Conservation (phyloP, 1,140 invertebrate genomes). For the Temnothorax longispinosus region DNA sequence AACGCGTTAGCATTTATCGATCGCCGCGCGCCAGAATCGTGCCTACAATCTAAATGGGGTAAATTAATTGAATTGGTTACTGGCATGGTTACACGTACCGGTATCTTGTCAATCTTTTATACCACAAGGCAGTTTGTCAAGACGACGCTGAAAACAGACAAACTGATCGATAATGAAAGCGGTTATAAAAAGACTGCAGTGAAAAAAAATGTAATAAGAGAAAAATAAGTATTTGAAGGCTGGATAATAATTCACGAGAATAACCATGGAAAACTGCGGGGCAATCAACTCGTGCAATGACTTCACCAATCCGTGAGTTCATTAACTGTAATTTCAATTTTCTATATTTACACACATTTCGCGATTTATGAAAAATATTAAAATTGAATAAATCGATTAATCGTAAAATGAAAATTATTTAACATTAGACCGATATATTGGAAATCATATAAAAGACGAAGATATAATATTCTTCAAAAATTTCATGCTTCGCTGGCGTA, state of each 20-base stretch:
- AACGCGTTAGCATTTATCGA: conserved; percentile 39
- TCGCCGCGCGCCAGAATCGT: conserved; percentile 1
- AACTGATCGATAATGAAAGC: conserved; percentile 12
- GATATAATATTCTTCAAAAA: conserved; percentile 46
- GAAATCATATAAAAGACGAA: not conserved
- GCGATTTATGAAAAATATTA: not conserved
- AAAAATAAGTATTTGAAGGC: not conserved
- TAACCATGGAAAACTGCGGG: not conserved
- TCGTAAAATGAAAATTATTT: not conserved
- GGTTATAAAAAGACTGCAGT: not conserved
- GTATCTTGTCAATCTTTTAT: conserved; percentile 40
- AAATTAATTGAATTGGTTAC: conserved; percentile 55
- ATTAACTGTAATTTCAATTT: conserved; percentile 7
- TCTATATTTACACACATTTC: not conserved
- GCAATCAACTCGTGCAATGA: not conserved
- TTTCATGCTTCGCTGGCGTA: conserved; percentile 7
- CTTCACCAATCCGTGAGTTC: not conserved
- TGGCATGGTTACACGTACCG: conserved; percentile 21
- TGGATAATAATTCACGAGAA: not conserved
- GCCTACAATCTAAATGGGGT: conserved; percentile 39
- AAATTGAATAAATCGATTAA: not conserved
- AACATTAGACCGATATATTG: not conserved
- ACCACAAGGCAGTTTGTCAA: not conserved
- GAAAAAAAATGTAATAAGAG: not conserved
- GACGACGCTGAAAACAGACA: not conserved